Percentiles rank a stretch among this genome's conserved stretches.
Conservation (phyloP, 35 echinoderm and acorn worm species). For the Acanthaster planci region DNA sequence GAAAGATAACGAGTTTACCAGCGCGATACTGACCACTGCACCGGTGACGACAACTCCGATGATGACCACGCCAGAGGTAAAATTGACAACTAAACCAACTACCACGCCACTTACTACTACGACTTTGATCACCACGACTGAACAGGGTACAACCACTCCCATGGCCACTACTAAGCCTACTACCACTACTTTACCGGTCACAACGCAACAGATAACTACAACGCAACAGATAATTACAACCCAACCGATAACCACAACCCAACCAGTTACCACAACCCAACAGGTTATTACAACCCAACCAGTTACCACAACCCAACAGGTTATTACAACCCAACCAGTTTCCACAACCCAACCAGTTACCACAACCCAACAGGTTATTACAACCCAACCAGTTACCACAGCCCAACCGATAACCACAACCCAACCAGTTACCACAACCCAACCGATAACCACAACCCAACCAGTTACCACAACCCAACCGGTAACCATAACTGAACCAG, state of each 20-base stretch:
- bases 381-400: constrained; percentile 8
- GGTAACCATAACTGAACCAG: not conserved
- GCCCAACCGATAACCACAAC: not conserved
- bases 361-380: not conserved
- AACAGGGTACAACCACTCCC: not conserved
- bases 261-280: not conserved
- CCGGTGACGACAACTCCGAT: constrained; percentile 5
- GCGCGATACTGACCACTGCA: not conserved
- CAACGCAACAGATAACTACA: not conserved
- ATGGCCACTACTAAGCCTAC: not conserved
- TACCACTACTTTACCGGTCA: not conserved
- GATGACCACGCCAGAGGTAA: not conserved
- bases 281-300: not conserved
- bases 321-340: not conserved
- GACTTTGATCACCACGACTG: not conserved
- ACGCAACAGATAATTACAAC: not conserved
- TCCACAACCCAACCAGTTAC: not conserved
- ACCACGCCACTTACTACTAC: not conserved
- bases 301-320: not conserved
- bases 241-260: not conserved
- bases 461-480: not conserved
- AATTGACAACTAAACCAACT: not conserved
- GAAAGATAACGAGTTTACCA: not conserved
- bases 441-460: not conserved
- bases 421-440: not conserved